Percentiles rank a stretch among this genome's conserved stretches.
These are phyloP conservation scores for Macquaria ambigua DNA, from an alignment of 2,113 vertebrate genomes.

Conservation along the genomic window DNA sequence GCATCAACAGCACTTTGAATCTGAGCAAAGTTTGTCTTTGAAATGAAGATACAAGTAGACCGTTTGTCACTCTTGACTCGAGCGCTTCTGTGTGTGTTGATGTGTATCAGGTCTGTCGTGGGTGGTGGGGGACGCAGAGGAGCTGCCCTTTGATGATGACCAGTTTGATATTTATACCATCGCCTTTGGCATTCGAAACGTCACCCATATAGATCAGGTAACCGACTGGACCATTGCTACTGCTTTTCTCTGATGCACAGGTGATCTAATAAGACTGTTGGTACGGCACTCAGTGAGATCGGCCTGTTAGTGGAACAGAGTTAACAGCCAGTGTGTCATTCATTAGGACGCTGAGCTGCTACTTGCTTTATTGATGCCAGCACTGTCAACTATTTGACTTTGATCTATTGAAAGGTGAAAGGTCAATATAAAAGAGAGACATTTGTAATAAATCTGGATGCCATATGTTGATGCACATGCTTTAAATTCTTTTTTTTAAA, in stretches of 20 bases:
- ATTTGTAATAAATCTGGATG: neutral
- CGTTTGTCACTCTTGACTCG: neutral
- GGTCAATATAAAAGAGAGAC: neutral
- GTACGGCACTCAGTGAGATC: neutral
- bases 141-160: constrained; percentile 93
- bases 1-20: neutral
- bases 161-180: constrained; percentile 96
- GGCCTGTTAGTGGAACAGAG: neutral
- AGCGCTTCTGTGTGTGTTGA: constrained; percentile 15
- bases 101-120: constrained; percentile 89
- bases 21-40: neutral
- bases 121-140: constrained; percentile 96
- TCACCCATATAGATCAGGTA: constrained; percentile 90
- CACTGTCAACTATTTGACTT: neutral
- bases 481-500: neutral
- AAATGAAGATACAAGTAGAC: neutral
- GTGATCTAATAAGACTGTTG: neutral
- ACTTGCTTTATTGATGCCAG: neutral
- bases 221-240: neutral
- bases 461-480: neutral
- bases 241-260: neutral
- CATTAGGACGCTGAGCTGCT: neutral
- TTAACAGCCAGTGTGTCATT: neutral
- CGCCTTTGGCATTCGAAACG: constrained; percentile 97
- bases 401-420: neutral